phyloP scores from a whole-genome alignment of 1,140 invertebrate genomes.

The Brachionus koreanus region DNA sequence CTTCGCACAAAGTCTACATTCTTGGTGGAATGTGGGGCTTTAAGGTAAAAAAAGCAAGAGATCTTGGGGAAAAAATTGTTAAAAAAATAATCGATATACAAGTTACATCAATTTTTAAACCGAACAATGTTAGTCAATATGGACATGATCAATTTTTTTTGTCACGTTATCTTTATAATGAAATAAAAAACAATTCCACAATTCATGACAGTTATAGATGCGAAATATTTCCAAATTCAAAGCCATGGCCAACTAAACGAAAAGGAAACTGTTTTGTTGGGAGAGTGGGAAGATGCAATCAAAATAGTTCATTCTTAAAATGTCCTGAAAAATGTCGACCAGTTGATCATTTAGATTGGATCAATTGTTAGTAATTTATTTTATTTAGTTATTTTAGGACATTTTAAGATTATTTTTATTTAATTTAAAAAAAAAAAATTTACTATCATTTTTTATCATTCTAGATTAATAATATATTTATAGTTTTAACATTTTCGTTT shows the following conservation, averaged over 20 bases:
- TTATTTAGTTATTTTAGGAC: no score
- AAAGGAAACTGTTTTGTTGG: constrained; percentile 4
- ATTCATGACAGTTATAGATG: constrained; percentile 4
- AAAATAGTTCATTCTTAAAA: neutral
- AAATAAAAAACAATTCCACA: neutral
- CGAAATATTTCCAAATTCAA: neutral
- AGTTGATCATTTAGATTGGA: neutral
- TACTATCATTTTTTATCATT: no score
- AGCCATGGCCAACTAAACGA: neutral
- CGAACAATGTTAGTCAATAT: neutral
- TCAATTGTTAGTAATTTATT: neutral
- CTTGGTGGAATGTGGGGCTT: constrained; percentile 35
- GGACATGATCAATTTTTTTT: constrained; percentile 16
- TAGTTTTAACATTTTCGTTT: no score
- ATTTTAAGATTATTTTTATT: no score
- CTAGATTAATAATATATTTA: no score
- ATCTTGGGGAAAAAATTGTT: neutral
- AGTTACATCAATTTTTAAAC: neutral
- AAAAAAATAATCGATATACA: neutral
- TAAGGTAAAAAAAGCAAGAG: neutral
- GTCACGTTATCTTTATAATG: neutral
- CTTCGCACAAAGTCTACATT: neutral
- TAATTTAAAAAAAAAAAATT: no score
- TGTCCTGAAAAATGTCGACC: constrained; percentile 7
- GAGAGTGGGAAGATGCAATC: neutral